phyloP scores from a whole-genome alignment of 2,888 invertebrate species.

The Pseudanteris insignis region DNA sequence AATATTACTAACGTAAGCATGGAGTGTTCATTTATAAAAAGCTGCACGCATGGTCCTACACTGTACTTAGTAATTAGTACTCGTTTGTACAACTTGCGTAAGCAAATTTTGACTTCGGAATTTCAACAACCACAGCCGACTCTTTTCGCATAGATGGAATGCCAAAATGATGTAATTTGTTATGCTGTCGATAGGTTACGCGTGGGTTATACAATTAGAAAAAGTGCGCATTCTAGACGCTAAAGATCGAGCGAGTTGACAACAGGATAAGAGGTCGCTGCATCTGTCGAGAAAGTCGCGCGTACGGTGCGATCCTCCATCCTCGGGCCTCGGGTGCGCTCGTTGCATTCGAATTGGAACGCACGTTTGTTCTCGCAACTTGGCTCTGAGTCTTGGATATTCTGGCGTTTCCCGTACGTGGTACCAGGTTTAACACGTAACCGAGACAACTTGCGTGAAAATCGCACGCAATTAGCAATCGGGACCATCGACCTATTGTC shows the following conservation, averaged over 20 bases:
- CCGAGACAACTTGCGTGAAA: constrained; percentile 26
- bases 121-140: too few relatives aligned
- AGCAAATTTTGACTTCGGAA: too few relatives aligned
- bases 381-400: constrained; percentile 30
- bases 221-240: constrained; percentile 13
- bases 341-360: constrained; percentile 19
- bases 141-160: too few relatives aligned
- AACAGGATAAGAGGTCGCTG: constrained; percentile 23
- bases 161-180: constrained; percentile 19
- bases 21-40: too few relatives aligned
- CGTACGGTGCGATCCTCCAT: constrained; percentile 27
- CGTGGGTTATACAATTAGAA: constrained; percentile 17
- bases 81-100: too few relatives aligned
- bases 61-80: too few relatives aligned
- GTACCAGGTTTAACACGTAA: constrained; percentile 7
- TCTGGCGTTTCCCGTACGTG: constrained; percentile 29
- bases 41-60: too few relatives aligned
- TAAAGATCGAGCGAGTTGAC: constrained; percentile 16
- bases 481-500: constrained; percentile 34
- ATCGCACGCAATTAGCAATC: constrained; percentile 38
- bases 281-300: constrained; percentile 38
- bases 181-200: constrained; percentile 3
- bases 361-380: constrained; percentile 33
- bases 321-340: constrained; percentile 14
- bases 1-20: too few relatives aligned